Conservation (phyloP, 2,888 invertebrate genomes). For the Conistra vaccinii region DNA sequence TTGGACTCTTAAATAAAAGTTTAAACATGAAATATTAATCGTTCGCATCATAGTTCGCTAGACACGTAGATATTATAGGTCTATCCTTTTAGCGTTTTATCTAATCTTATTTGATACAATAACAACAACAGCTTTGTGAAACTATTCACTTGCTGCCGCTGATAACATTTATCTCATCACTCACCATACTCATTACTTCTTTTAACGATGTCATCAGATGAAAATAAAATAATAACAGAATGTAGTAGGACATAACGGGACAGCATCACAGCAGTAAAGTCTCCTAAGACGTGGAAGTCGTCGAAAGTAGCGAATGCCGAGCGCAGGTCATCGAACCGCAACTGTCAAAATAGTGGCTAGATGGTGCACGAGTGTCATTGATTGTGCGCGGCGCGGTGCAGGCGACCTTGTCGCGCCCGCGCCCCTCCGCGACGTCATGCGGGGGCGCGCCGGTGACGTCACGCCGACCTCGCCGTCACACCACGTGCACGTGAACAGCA, state of each 20-base stretch:
- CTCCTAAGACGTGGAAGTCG: conserved; percentile 9
- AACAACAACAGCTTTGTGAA: conserved; percentile 46
- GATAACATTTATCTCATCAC: conserved; percentile 45
- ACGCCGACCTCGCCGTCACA: conserved; percentile 92
- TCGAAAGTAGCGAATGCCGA: conserved; percentile 59
- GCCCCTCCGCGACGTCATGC: conserved; percentile 84
- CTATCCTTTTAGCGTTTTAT: too few species aligned
- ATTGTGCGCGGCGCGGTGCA: conserved; percentile 69
- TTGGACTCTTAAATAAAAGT: conserved; percentile 17
- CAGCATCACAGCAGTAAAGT: not conserved
- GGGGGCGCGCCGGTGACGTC: conserved; percentile 91
- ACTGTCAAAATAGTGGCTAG: conserved; percentile 79
- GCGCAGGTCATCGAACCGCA: conserved; percentile 77
- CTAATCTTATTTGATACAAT: conserved; percentile 52
- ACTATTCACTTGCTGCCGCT: conserved; percentile 32
- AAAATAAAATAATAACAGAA: conserved; percentile 1
- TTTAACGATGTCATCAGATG: conserved; percentile 23
- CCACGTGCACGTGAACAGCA: conserved; percentile 96
- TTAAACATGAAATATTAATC: conserved; percentile 39
- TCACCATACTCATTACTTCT: conserved; percentile 23
- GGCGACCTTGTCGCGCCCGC: conserved; percentile 84
- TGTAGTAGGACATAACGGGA: not conserved
- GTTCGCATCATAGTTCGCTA: conserved; percentile 48
- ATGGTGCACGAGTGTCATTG: conserved; percentile 71
- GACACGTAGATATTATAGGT: conserved; percentile 33